Conservation (phyloP, 2,113 vertebrate genomes). For the Telmatochromis brichardi region DNA sequence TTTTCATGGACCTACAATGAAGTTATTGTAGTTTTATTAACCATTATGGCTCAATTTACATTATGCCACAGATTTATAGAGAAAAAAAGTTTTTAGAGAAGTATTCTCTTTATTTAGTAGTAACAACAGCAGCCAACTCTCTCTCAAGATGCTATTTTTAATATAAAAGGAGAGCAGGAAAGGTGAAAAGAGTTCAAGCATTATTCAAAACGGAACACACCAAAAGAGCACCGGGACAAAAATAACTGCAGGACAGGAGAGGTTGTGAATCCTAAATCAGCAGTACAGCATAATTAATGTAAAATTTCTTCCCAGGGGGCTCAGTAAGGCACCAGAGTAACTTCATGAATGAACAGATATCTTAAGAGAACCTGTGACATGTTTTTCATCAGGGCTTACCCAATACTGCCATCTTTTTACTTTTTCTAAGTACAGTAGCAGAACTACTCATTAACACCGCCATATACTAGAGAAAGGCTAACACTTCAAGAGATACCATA, state of each 20-base stretch:
- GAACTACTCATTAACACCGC: neutral
- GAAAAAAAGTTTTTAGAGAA: neutral
- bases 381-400: neutral
- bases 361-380: neutral
- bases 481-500: neutral
- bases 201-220: neutral
- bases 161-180: neutral
- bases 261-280: neutral
- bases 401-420: neutral
- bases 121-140: neutral
- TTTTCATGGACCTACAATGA: neutral
- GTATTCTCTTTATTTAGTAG: neutral
- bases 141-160: neutral
- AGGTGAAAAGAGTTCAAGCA: neutral
- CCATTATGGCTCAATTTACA: neutral
- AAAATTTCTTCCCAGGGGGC: neutral
- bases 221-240: neutral
- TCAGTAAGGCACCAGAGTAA: neutral
- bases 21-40: neutral
- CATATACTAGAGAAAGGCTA: neutral
- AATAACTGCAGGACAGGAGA: conserved; percentile 6
- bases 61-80: neutral
- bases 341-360: neutral
- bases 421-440: neutral
- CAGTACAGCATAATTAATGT: neutral